Evolutionary conservation across 1,140 invertebrate genomes (phyloP), one percentile per base, ranked within the genome.

Genomic region (Eriosoma lanigerum): DNA sequence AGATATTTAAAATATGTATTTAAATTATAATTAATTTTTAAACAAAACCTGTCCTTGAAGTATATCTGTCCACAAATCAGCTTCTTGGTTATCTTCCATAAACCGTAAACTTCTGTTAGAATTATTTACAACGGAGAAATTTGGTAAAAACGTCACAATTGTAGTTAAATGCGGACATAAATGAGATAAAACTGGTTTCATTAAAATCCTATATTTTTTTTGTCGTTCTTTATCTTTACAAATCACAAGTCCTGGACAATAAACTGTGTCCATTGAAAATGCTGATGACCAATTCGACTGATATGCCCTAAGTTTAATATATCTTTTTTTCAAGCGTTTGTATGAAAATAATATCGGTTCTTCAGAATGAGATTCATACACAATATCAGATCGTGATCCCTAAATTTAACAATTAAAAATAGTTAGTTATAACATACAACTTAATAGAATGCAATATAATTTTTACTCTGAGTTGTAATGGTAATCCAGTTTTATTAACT

Each of bases 81-180:
- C 92, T 56, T 91, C 88, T 84, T 94, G 92, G 84, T 94, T 94
- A 83, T 94, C 90, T 84, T 95, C 93, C 93, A 94, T 94, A 85
- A 92, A 94, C 32, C 92, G 86, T 24, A 95, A 85, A 58, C 89
- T 88, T 81, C 89, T 88, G 81, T 89, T 89, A 0, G 91, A 92
- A 82, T 91, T 90, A 85, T 96, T 96, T 73, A 89, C 88, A 0
- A 96, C 89, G 72, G 94, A 87, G 86, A 95, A 96, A 86, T 93
- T 95, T 0, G 95, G 94, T 19, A 93, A 87, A 38, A 96, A 90
- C 0, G 93, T 94, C 6, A 96, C 90, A 29, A 96, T 93, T 85
- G 94, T 95, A 0, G 94, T 96, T 46, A 95, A 85, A 82, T 90
- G 88, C 0, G 91, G 91, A 58, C 90, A 91, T 24, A 92, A 87